Evolutionary conservation across 1,140 invertebrate species (phyloP).

Genomic region (Heliconius congener): DNA sequence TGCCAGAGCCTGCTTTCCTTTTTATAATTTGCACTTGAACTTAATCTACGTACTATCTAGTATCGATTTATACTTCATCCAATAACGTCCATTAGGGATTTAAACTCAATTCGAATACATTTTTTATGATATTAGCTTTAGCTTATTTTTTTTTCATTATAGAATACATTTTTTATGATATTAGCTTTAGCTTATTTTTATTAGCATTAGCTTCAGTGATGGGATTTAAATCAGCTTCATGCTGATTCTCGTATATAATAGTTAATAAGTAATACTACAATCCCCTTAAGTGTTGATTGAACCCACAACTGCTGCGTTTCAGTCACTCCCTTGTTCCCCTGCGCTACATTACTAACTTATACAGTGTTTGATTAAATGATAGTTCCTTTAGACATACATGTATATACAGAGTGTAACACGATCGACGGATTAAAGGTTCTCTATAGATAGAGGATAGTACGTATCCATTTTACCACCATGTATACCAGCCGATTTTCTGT

Average conservation of each 20-base stretch:
- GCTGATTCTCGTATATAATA: too few species aligned
- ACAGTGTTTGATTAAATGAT: background rate
- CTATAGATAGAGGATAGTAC: too few species aligned
- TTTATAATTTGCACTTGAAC: background rate
- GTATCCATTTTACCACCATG: too few species aligned
- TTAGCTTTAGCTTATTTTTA: too few species aligned
- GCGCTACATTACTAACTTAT: background rate
- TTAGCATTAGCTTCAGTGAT: conserved; percentile 11
- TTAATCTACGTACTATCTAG: background rate
- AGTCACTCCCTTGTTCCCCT: too few species aligned
- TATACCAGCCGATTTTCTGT: too few species aligned
- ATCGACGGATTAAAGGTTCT: too few species aligned
- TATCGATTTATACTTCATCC: background rate
- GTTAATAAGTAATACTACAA: too few species aligned
- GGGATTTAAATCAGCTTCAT: background rate
- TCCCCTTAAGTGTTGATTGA: too few species aligned
- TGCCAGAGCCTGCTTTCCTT: background rate
- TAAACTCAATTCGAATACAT: background rate
- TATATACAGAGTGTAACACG: background rate
- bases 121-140: background rate
- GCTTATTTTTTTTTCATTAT: too few species aligned
- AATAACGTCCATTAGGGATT: background rate
- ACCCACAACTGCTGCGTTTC: too few species aligned
- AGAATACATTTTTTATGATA: background rate
- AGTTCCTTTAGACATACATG: background rate